Base-by-base conservation (phyloP, 1,140 invertebrate genomes). In the Cryptotermes secundus region DNA sequence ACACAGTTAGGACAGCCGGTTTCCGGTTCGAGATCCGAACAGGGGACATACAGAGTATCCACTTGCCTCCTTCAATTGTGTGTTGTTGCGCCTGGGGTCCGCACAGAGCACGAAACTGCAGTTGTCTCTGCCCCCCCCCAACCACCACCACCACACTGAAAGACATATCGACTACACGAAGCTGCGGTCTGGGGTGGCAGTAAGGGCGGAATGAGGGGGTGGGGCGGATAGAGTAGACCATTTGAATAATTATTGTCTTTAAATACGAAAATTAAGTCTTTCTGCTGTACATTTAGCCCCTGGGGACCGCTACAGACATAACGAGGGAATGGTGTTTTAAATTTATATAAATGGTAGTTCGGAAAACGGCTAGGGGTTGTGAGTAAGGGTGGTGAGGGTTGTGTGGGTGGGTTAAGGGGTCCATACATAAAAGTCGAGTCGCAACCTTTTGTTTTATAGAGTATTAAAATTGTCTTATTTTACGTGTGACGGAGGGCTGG, bases 241-340 rank as follows among this genome's bases (percentile, higher is more conserved):
- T 72, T 72, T 72, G 59, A 72, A 72, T 72, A 72, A 72, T 72
- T 72, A 72, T 72, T 72, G 59, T 72, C 59, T 72, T 72, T 72
- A 72, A 59, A 72, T 72, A 72, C 59, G 26, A 72, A 72, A 72
- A 72, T 72, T n/a, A 72, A 72, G 59, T 72, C 59, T 3, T n/a
- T 72, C 59, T 31, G 26, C 14, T 72, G 59, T 72, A n/a, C 59
- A 31, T 31, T 72, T 72, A 72, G 10, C 59, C 59, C 7, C 59
- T 16, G 31, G 59, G n/a, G 59, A 72, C 26, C 59, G 59, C 14
- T 72, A 31, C 59, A 72, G 14, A 72, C 31, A 72, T 31, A 72
- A n/a, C 26, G 59, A n/a, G 59, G 14, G 59, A 1, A 31, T n/a
- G 16, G 16, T 6, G n/a, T 26, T 72, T 72, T 72, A 72, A 72